Evolutionary conservation across 2,797 vertebrate species (phyloP).

Genomic region (Diplodus puntazzo): DNA sequence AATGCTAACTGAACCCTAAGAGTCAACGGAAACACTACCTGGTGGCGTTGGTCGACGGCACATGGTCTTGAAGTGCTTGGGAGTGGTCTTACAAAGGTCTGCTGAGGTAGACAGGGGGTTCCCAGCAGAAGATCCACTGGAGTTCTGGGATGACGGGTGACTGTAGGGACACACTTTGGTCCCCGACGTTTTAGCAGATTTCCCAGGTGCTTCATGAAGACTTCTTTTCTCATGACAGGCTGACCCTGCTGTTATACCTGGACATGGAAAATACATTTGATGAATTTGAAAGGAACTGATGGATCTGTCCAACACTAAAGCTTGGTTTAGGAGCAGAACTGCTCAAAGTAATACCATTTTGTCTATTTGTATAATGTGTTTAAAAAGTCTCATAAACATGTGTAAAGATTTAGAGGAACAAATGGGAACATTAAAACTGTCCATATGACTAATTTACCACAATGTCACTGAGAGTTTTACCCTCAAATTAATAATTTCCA

Average conservation of each 20-base stretch:
- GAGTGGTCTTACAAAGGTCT: constrained; percentile 93
- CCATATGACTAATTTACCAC: neutral
- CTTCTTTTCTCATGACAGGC: constrained; percentile 86
- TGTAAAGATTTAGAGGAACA: neutral
- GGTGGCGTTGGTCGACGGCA: constrained; percentile 93
- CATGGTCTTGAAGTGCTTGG: constrained; percentile 97
- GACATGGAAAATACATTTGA: neutral
- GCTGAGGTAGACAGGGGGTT: constrained; percentile 92
- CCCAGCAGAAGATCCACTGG: constrained; percentile 82
- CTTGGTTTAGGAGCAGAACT: neutral
- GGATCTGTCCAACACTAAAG: neutral
- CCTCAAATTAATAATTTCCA: no score
- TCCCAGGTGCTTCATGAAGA: constrained; percentile 87
- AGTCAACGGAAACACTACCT: constrained; percentile 76
- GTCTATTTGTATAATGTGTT: neutral
- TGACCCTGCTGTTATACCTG: constrained; percentile 80
- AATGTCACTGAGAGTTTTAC: neutral
- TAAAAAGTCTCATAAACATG: neutral
- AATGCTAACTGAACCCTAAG: neutral
- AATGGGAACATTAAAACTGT: neutral
- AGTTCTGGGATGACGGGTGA: constrained; percentile 86
- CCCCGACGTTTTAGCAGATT: constrained; percentile 85
- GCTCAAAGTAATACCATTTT: neutral
- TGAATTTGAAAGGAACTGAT: neutral
- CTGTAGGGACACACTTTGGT: constrained; percentile 93